Evolutionary conservation across 2,888 invertebrate genomes (phyloP), one percentile per base, ranked within the genome.

Genomic region (Heliconius erato): DNA sequence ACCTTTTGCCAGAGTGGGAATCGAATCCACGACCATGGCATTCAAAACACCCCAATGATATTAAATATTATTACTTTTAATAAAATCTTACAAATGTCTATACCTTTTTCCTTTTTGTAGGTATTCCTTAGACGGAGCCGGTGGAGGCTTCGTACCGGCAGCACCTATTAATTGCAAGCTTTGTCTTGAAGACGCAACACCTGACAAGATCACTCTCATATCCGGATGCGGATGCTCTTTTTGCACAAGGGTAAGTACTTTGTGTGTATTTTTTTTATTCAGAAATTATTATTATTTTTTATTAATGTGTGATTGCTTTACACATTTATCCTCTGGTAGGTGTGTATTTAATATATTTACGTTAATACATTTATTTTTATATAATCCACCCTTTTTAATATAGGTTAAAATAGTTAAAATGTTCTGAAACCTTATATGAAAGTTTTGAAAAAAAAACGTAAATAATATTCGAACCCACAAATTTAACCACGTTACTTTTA

Each of bases 171-270:
- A 97, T 89, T 99, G 99, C 96, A 98, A 98, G 94, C 96, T 99
- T 85, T 99, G 99, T 91, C 96, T 99, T 85, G 97, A 97, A 86
- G 98, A 98, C 91, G 97, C 98, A 83, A 96, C 97, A 67, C 92
- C 97, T 1, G 96, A 96, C 78, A 97, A 97, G 88, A 97, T 97
- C 87, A 97, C 97, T 87, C 96, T 97, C 85, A 97, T 99, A 88
- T 96, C 96, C 83, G 97, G 98, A 86, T 99, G 99, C 90, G 97
- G 97, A 85, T 99, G 99, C 94, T 96, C 97, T 86, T 99, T 98
- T 95, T 99, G 98, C 94, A 97, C 97, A 87, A 98, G 98, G 97
- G 98, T 99, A 93, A 97, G 97, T 96, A 23, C 63, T n/a, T 63
- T n/a, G 11, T n/a, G 12, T 63, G 1, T 11, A 3, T 7, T 11